phyloP scores from a whole-genome alignment of 2,888 invertebrate species.

The Chloroclysta siterata region DNA sequence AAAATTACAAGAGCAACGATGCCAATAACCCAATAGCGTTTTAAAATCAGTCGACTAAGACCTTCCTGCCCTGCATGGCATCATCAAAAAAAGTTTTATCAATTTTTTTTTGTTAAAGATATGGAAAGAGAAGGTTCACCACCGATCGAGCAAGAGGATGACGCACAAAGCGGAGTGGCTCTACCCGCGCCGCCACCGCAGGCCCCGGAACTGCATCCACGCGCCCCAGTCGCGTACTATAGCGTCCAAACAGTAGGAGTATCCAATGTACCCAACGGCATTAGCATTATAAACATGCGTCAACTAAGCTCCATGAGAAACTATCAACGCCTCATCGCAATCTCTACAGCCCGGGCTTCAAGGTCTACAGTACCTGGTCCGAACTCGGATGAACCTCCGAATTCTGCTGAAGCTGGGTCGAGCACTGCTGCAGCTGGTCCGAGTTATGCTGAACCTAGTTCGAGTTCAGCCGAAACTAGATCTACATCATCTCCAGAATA shows the following conservation, averaged over 20 bases:
- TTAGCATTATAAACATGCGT: background rate
- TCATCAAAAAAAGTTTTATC: too few relatives aligned
- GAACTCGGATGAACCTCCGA: background rate
- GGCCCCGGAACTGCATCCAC: background rate
- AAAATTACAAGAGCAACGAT: too few relatives aligned
- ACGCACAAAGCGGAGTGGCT: background rate
- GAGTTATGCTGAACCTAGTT: background rate
- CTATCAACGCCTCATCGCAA: background rate
- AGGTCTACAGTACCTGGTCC: background rate
- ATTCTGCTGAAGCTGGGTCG: background rate
- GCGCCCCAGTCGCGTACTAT: background rate
- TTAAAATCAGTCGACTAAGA: too few relatives aligned
- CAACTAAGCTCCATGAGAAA: too few relatives aligned
- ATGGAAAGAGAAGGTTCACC: too few relatives aligned
- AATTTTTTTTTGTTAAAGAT: too few relatives aligned
- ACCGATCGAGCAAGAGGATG: background rate
- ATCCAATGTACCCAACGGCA: background rate
- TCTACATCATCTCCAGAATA: background rate
- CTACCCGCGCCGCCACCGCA: background rate
- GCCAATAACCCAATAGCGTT: too few relatives aligned
- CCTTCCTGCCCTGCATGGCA: too few relatives aligned
- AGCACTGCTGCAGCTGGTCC: background rate
- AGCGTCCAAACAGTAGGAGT: background rate
- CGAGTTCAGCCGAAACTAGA: background rate
- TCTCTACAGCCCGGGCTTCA: background rate